Evolutionary conservation across 2,113 vertebrate species (phyloP).

Genomic region (Chelonoidis abingdonii): DNA sequence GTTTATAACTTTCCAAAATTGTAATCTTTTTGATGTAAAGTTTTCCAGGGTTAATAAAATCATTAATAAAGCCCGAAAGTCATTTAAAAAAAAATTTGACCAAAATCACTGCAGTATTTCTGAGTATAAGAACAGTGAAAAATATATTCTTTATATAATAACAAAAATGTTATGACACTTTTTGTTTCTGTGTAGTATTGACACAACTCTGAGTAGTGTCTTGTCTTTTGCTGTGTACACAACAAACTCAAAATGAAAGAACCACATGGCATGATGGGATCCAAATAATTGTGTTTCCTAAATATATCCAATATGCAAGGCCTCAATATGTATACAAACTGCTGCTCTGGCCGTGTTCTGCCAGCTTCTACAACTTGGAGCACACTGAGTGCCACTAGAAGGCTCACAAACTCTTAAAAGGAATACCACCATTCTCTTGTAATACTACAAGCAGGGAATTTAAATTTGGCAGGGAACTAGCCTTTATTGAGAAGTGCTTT

Average conservation of each 20-base stretch:
- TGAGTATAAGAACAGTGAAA: not conserved
- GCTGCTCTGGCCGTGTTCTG: not conserved
- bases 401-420: not conserved
- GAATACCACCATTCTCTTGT: not conserved
- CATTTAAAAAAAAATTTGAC: not conserved
- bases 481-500: not conserved
- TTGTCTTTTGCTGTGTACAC: slow-evolving; percentile 53
- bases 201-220: slow-evolving; percentile 26
- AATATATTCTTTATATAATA: too few species aligned
- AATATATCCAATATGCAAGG: slow-evolving; percentile 45
- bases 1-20: not conserved
- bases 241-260: slow-evolving; percentile 53
- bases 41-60: not conserved
- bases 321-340: slow-evolving; percentile 53
- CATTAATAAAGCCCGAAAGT: not conserved
- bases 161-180: not conserved
- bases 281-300: slow-evolving; percentile 67
- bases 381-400: not conserved
- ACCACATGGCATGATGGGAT: slow-evolving; percentile 34
- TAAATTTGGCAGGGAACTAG: not conserved
- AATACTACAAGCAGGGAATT: not conserved
- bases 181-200: not conserved
- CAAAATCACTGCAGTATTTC: not conserved
- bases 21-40: not conserved
- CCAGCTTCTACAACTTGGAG: slow-evolving; percentile 34